phyloP scores from a whole-genome alignment of 2,888 invertebrate species.

The Barypeithes pellucidus region DNA sequence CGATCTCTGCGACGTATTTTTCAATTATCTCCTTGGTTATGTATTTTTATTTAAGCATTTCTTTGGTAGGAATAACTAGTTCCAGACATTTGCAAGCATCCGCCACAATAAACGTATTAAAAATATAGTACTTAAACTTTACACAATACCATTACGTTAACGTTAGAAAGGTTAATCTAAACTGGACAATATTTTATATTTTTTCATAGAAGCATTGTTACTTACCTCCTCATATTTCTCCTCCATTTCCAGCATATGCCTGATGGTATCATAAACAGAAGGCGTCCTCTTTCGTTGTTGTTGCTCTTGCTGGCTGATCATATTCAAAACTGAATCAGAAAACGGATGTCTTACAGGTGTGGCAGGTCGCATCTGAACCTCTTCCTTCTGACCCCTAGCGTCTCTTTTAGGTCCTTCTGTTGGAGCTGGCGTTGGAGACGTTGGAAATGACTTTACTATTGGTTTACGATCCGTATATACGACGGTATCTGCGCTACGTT shows the following conservation, averaged over 20 bases:
- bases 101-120: too few relatives aligned
- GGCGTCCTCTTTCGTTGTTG: constrained; percentile 66
- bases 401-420: constrained; percentile 59
- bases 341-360: constrained; percentile 73
- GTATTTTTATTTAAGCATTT: too few relatives aligned
- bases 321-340: constrained; percentile 73
- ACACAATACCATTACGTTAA: too few relatives aligned
- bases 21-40: too few relatives aligned
- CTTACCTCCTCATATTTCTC: constrained; percentile 75
- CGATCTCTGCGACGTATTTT: too few relatives aligned
- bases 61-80: too few relatives aligned
- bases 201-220: constrained; percentile 56
- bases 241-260: constrained; percentile 74
- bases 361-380: constrained; percentile 76
- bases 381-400: constrained; percentile 76
- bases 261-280: constrained; percentile 75
- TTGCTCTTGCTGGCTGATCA: constrained; percentile 67
- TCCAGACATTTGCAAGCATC: too few relatives aligned
- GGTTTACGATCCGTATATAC: constrained; percentile 67
- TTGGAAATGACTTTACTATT: constrained; percentile 62
- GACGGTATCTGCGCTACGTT: constrained; percentile 53
- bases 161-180: too few relatives aligned
- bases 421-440: constrained; percentile 56
- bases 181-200: too few relatives aligned
- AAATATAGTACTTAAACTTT: too few relatives aligned